Percentiles rank a stretch among this genome's conserved stretches.
phyloP scores from a whole-genome alignment of 2,888 invertebrate species.

The Lymantria monacha region DNA sequence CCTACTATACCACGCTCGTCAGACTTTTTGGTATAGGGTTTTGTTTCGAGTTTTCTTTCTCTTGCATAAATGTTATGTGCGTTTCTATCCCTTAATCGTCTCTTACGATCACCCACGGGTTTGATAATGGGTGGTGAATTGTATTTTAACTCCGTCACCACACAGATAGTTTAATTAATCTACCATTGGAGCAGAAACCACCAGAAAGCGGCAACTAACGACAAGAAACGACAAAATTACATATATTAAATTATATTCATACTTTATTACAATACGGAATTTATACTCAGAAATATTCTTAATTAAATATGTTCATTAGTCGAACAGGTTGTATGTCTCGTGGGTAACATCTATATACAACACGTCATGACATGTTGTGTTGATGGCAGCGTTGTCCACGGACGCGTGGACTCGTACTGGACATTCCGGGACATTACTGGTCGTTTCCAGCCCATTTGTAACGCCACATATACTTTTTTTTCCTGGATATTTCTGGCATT shows the following conservation, averaged over 20 bases:
- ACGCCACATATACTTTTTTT: conserved; percentile 47
- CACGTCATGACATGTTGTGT: conserved; percentile 43
- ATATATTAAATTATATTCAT: not conserved
- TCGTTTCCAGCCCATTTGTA: conserved; percentile 39
- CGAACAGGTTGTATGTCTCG: conserved; percentile 5
- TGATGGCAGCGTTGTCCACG: conserved; percentile 37
- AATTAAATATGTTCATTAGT: conserved; percentile 4
- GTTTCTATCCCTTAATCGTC: too few species aligned
- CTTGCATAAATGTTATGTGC: too few species aligned
- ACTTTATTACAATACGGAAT: not conserved
- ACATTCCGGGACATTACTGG: conserved; percentile 28
- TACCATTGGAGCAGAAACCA: too few species aligned
- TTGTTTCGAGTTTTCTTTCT: too few species aligned
- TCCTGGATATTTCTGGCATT: conserved; percentile 36
- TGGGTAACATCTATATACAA: conserved; percentile 7
- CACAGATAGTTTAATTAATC: too few species aligned
- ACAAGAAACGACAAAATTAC: not conserved
- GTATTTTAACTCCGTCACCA: too few species aligned
- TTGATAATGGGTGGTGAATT: too few species aligned
- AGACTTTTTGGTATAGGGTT: too few species aligned
- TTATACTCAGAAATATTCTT: not conserved
- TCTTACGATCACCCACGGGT: too few species aligned
- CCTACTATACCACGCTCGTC: too few species aligned
- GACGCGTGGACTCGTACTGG: conserved; percentile 34
- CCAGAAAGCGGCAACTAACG: too few species aligned